Conservation (phyloP, 2,888 invertebrate genomes). For the Scaptomyza reducta region DNA sequence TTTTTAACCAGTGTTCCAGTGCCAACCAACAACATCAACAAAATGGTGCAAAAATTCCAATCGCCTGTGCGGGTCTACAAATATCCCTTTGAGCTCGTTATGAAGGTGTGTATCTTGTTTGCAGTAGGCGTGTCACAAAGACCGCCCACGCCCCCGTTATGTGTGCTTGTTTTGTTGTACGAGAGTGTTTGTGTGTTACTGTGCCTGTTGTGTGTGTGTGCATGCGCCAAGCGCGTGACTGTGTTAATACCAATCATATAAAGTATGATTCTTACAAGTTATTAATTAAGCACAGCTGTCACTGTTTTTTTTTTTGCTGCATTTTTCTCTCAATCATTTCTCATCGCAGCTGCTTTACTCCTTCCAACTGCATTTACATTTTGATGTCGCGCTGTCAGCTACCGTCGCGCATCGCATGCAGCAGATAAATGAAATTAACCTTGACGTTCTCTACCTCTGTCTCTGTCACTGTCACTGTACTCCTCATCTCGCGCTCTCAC, state of each 20-base stretch:
- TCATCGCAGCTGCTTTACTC: conserved; percentile 29
- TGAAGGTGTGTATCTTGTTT: conserved; percentile 90
- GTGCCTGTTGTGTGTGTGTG: conserved; percentile 21
- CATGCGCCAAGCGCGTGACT: conserved; percentile 43
- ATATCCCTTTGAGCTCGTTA: conserved; percentile 96
- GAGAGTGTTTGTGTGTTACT: conserved; percentile 4
- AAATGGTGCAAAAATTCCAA: conserved; percentile 98
- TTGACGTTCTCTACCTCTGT: conserved; percentile 39
- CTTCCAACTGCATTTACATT: conserved; percentile 35
- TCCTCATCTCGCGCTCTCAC: conserved; percentile 3
- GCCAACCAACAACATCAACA: conserved; percentile 45
- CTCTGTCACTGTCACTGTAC: conserved; percentile 1
- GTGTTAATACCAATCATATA: conserved; percentile 24
- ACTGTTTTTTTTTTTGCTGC: conserved; percentile 4
- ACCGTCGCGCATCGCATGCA: conserved; percentile 43
- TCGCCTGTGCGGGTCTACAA: conserved; percentile 98
- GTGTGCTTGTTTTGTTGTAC: neutral
- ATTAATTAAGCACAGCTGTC: conserved; percentile 38
- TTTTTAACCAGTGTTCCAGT: conserved; percentile 63
- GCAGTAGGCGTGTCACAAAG: conserved; percentile 45
- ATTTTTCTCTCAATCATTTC: conserved; percentile 18
- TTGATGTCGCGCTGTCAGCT: conserved; percentile 24
- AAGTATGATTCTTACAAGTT: conserved; percentile 11
- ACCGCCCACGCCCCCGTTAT: conserved; percentile 13
- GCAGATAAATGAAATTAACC: conserved; percentile 71